These are phyloP conservation scores for Sebastes alutus DNA, from an alignment of 2,797 vertebrate genomes.

Conservation along the genomic window DNA sequence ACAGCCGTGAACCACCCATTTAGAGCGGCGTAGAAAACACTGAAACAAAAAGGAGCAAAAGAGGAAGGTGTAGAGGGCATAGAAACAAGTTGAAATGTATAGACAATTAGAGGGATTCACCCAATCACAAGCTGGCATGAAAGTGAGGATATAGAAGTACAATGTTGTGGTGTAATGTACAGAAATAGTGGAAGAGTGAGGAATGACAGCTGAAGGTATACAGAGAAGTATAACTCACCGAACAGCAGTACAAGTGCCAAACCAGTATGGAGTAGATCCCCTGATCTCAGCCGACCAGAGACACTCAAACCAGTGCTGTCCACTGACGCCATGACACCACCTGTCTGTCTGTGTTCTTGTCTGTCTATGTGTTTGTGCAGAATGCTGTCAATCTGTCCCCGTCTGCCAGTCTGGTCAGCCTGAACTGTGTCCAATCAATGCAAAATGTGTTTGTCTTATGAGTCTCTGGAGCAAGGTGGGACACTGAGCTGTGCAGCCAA, in stretches of 20 bases:
- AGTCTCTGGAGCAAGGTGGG: conserved; percentile 51
- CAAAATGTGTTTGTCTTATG: conserved; percentile 26
- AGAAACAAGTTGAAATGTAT: conserved; percentile 1
- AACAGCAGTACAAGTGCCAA: conserved; percentile 77
- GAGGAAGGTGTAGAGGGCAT: background rate
- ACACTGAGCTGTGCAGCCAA: conserved; percentile 58
- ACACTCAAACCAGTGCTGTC: conserved; percentile 64
- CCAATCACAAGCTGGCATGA: background rate
- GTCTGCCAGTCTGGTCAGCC: conserved; percentile 34
- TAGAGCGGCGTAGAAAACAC: background rate
- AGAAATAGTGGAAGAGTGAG: background rate
- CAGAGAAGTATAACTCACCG: conserved; percentile 73
- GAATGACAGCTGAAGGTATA: conserved; percentile 34
- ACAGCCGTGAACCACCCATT: background rate
- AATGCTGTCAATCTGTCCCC: conserved; percentile 29
- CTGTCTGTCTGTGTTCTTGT: conserved; percentile 43
- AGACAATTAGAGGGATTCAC: background rate
- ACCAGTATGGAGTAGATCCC: conserved; percentile 75
- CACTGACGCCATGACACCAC: conserved; percentile 77
- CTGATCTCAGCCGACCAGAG: conserved; percentile 68
- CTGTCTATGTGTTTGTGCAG: conserved; percentile 26
- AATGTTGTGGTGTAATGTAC: background rate
- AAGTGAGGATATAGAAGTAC: background rate
- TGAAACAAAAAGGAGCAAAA: background rate
- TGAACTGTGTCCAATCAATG: conserved; percentile 11